A percentile compares a stretch with the other conserved stretches of the same genome.
Conservation (phyloP, 2,888 invertebrate genomes). For the Cheilosia soror region DNA sequence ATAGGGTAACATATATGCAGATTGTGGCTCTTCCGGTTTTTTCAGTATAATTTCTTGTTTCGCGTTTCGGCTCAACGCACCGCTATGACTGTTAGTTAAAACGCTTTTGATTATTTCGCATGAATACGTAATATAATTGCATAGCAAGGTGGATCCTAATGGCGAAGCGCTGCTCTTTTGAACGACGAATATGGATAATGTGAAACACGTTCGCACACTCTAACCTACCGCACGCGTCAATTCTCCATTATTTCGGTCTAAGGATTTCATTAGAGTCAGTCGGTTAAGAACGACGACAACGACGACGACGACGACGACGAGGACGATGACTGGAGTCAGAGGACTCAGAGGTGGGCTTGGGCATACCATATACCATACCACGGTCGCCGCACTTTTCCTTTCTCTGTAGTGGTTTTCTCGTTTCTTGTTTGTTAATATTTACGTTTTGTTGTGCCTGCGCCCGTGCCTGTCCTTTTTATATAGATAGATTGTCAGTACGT, state of each 20-base stretch:
- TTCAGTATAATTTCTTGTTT: constrained; percentile 24
- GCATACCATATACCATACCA: background rate
- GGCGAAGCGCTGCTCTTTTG: constrained; percentile 18
- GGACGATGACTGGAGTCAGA: background rate
- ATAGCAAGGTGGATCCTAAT: constrained; percentile 25
- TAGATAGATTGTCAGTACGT: constrained; percentile 30
- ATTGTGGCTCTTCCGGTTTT: background rate
- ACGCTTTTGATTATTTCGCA: constrained; percentile 59
- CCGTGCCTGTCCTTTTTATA: constrained; percentile 4
- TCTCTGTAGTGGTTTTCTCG: background rate
- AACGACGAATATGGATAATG: constrained; percentile 49
- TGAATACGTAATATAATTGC: constrained; percentile 68
- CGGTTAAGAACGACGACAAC: constrained; percentile 5
- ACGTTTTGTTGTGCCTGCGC: constrained; percentile 29
- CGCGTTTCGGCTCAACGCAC: background rate
- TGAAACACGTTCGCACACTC: constrained; percentile 51
- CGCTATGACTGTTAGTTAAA: constrained; percentile 43
- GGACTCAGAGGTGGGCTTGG: constrained; percentile 6
- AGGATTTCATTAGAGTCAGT: constrained; percentile 49
- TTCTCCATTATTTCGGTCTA: constrained; percentile 56
- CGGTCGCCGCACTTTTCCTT: constrained; percentile 14
- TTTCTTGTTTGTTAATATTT: constrained; percentile 36
- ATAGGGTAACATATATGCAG: background rate
- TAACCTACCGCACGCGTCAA: constrained; percentile 49
- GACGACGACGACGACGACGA: too few relatives aligned